Base-by-base conservation (phyloP, 2,797 vertebrate species). In the Anomalospiza imberbis region DNA sequence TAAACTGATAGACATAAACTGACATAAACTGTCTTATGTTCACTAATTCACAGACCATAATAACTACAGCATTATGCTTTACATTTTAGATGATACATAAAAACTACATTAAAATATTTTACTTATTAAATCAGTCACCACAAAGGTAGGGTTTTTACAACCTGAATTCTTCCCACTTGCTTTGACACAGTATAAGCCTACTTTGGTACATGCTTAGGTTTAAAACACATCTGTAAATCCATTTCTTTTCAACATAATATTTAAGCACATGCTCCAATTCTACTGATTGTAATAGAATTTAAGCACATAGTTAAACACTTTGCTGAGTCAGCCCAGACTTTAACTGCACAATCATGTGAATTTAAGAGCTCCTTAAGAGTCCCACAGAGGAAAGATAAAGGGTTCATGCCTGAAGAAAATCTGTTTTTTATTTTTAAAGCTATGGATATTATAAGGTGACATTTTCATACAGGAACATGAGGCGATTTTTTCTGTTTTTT, bases 241-340 rank as follows among this genome's bases (percentile, higher is more conserved):
- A 78, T 76, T 70, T 63, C 62, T 94, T 92, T 95, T 92, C 92
- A 93, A 70, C 40, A 57, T 54, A 53, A 53, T 65, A 72, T 80
- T 94, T 88, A 91, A 88, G 87, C 82, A 96, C 78, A 72, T 85
- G 84, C 73, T 93, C 76, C 95, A 91, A 81, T 91, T 92, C 92
- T 94, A 73, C 63, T 80, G 87, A 91, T 92, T 8, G 6, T 85
- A 72, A 60, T 42, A 92, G 89, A 91, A 94, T 93, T 95, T 93
- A 95, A 94, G 74, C 67, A 91, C 48, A 21, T 9, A 88, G 85
- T 93, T 95, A 95, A 96, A 93, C 12, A 32, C 76, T 80, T 85
- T 90, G 92, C 92, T 95, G 94, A 96, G 89, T 95, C 92, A 97
- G 94, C 55, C 61, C 87, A 76, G 78, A 38, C 54, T 93, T 83